phyloP scores from a whole-genome alignment of 2,113 vertebrate genomes.

The Alligator mississippiensis region DNA sequence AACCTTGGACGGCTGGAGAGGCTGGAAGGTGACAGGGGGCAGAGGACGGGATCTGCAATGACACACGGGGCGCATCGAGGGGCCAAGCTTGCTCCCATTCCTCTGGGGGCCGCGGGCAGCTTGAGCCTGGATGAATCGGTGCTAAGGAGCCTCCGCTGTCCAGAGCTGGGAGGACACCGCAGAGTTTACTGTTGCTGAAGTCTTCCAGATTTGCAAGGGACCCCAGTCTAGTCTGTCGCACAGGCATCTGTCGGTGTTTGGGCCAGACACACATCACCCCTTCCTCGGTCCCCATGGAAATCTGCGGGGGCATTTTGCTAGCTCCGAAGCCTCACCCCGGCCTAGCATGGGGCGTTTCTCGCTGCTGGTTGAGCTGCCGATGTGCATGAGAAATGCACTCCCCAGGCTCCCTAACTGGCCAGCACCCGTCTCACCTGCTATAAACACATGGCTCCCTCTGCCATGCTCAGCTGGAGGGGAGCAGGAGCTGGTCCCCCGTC shows the following conservation, averaged over 20 bases:
- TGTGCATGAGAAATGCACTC: accelerated
- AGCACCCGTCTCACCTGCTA: background rate
- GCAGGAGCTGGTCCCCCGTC: background rate
- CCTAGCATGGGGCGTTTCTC: background rate
- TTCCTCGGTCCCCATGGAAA: too few relatives aligned
- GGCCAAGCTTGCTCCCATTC: background rate
- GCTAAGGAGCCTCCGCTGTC: background rate
- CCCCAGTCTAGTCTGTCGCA: background rate
- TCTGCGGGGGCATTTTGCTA: background rate
- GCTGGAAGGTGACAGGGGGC: background rate
- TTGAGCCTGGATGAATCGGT: accelerated
- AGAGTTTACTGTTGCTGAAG: accelerated
- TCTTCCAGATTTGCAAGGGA: background rate
- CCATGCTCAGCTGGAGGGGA: background rate
- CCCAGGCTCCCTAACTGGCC: background rate
- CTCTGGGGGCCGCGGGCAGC: accelerated
- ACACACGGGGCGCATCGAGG: background rate
- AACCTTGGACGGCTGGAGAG: background rate
- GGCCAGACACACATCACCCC: too few relatives aligned
- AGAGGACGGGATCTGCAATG: background rate
- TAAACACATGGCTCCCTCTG: background rate
- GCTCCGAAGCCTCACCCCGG: background rate
- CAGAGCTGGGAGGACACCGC: background rate
- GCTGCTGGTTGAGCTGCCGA: background rate
- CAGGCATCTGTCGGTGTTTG: background rate